Evolutionary conservation across 1,140 invertebrate species (phyloP).

Genomic region (Zaprionus davidi): DNA sequence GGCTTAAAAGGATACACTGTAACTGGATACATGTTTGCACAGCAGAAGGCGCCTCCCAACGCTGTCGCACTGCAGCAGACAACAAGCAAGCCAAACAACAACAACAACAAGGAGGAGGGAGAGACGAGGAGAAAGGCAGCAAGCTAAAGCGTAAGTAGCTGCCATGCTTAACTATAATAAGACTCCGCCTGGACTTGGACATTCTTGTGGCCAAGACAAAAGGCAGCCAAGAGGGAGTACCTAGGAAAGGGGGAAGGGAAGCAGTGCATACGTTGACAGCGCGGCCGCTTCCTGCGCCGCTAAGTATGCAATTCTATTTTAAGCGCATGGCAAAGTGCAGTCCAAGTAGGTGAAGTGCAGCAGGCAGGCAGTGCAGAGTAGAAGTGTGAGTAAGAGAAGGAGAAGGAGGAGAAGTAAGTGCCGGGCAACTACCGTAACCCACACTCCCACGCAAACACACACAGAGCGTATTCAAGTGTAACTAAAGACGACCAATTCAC

Average conservation of each 20-base stretch:
- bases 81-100: slow-evolving; percentile 36
- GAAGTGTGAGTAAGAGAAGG: slow-evolving; percentile 4
- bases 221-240: slow-evolving; percentile 17
- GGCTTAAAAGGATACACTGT: slow-evolving; percentile 55
- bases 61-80: slow-evolving; percentile 55
- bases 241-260: slow-evolving; percentile 14
- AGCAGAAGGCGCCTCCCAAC: slow-evolving; percentile 56
- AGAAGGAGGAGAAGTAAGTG: slow-evolving; percentile 1
- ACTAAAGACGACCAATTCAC: slow-evolving; percentile 82
- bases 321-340: slow-evolving; percentile 69
- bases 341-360: slow-evolving; percentile 73
- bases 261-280: slow-evolving; percentile 45
- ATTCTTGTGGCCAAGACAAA: slow-evolving; percentile 56
- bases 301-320: slow-evolving; percentile 83
- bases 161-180: slow-evolving; percentile 76
- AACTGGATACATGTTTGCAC: slow-evolving; percentile 77
- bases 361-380: not conserved
- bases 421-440: slow-evolving; percentile 52
- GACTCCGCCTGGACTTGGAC: slow-evolving; percentile 58
- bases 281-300: slow-evolving; percentile 67
- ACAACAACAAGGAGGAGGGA: slow-evolving; percentile 32
- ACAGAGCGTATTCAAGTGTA: slow-evolving; percentile 79
- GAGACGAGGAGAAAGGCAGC: slow-evolving; percentile 33
- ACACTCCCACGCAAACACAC: slow-evolving; percentile 38
- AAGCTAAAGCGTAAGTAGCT: slow-evolving; percentile 65